phyloP scores from a whole-genome alignment of 2,113 vertebrate genomes.

The Cyanistes caeruleus region DNA sequence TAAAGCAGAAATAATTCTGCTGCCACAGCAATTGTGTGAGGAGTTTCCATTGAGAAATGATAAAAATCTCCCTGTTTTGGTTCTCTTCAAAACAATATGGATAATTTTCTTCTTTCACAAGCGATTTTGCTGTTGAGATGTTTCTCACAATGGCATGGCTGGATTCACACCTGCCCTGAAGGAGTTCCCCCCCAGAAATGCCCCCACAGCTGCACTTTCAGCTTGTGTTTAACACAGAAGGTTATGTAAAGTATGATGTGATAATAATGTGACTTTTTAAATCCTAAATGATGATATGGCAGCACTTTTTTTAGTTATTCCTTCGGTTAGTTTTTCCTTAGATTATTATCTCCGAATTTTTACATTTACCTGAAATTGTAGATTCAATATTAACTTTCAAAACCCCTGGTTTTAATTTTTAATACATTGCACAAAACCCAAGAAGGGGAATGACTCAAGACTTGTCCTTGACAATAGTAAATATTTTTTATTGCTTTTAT shows the following conservation, averaged over 20 bases:
- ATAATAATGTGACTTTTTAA: not conserved
- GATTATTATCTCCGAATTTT: not conserved
- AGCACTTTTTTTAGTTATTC: not conserved
- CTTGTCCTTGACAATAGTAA: not conserved
- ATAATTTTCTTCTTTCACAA: not conserved
- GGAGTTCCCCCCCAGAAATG: not conserved
- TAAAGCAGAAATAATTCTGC: not conserved
- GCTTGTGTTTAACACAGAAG: not conserved
- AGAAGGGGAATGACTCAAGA: not conserved
- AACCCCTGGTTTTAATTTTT: not conserved
- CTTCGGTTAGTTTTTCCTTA: not conserved
- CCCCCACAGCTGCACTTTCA: not conserved
- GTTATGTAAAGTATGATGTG: not conserved
- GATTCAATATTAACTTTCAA: not conserved
- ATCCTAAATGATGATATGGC: not conserved
- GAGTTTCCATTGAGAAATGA: not conserved
- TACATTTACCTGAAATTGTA: not conserved
- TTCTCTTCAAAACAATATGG: not conserved
- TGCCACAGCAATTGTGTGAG: not conserved
- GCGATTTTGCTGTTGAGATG: not conserved
- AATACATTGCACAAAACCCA: rapidly evolving
- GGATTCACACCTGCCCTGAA: not conserved
- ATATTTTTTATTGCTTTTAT: not conserved
- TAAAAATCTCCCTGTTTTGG: not conserved
- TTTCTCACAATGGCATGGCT: not conserved